phyloP scores from a whole-genome alignment of 1,140 invertebrate genomes.

The Plectus sambesii region DNA sequence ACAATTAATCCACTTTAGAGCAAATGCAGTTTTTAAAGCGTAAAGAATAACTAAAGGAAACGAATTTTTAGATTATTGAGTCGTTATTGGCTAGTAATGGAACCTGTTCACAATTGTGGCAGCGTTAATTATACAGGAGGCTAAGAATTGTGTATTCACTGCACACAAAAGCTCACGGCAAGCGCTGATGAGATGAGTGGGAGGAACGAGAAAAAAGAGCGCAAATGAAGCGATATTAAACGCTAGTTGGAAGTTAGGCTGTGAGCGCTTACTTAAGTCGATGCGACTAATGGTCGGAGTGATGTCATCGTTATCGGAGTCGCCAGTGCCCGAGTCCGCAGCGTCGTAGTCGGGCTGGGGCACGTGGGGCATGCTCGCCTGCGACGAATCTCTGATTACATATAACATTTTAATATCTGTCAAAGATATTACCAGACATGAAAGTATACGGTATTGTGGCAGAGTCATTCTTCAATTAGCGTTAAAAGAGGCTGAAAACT shows the following conservation, averaged over 20 bases:
- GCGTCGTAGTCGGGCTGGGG: conserved; percentile 42
- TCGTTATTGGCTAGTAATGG: no score
- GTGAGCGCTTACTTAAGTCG: no score
- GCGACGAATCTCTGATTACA: no score
- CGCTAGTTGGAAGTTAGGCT: no score
- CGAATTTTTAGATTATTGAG: no score
- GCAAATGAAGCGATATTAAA: no score
- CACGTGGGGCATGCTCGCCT: conserved; percentile 1
- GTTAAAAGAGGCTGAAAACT: conserved; percentile 4
- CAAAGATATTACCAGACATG: conserved; percentile 14
- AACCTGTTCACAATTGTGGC: no score
- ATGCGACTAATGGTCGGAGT: no score
- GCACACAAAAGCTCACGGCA: conserved; percentile 9
- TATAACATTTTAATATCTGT: no score
- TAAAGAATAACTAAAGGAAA: background rate
- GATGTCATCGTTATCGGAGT: conserved; percentile 35
- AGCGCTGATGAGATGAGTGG: conserved; percentile 8
- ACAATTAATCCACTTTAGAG: conserved; percentile 11
- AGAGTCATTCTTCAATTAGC: conserved; percentile 39
- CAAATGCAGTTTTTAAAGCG: conserved; percentile 6
- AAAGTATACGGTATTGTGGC: conserved; percentile 28
- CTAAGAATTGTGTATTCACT: background rate
- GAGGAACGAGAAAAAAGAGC: conserved; percentile 19
- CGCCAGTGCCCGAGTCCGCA: conserved; percentile 34
- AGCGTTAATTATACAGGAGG: no score